Evolutionary conservation across 2,797 vertebrate species (phyloP).

Genomic region (Sibirionetta formosa): DNA sequence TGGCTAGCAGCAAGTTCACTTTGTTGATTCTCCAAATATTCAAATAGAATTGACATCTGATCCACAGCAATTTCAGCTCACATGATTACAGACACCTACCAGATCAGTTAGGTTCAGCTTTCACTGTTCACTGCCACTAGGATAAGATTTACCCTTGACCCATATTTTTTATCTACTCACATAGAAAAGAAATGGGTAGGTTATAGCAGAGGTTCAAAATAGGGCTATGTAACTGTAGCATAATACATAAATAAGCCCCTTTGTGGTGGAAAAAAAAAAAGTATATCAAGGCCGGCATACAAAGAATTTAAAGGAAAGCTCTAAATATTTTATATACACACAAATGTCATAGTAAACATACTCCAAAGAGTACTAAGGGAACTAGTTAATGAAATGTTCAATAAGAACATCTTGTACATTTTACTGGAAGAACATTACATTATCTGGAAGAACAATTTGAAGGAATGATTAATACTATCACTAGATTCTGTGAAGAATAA

Average conservation of each 20-base stretch:
- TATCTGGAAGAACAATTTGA: slow-evolving; percentile 42
- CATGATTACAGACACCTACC: slow-evolving; percentile 27
- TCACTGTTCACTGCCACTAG: slow-evolving; percentile 9
- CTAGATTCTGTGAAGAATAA: slow-evolving; percentile 40
- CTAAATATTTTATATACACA: neutral
- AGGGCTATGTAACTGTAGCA: accelerated
- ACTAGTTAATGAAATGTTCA: slow-evolving; percentile 39
- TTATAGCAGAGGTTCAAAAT: neutral
- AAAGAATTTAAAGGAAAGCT: neutral
- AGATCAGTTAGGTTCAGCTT: slow-evolving; percentile 54
- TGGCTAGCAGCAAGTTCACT: slow-evolving; percentile 34
- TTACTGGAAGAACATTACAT: slow-evolving; percentile 39
- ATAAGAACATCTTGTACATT: slow-evolving; percentile 45
- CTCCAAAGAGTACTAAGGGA: neutral
- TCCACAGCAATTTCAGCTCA: slow-evolving; percentile 42
- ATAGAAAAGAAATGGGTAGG: neutral
- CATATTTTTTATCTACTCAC: slow-evolving; percentile 42
- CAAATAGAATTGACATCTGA: slow-evolving; percentile 47
- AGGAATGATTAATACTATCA: slow-evolving; percentile 46
- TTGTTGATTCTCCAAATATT: slow-evolving; percentile 69
- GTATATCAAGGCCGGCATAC: neutral
- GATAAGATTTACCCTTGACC: slow-evolving; percentile 53
- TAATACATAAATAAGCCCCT: neutral
- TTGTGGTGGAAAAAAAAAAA: neutral
- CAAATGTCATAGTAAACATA: neutral